Base-by-base conservation (phyloP, 2,888 invertebrate species). In the Phrixothrix hirtus region DNA sequence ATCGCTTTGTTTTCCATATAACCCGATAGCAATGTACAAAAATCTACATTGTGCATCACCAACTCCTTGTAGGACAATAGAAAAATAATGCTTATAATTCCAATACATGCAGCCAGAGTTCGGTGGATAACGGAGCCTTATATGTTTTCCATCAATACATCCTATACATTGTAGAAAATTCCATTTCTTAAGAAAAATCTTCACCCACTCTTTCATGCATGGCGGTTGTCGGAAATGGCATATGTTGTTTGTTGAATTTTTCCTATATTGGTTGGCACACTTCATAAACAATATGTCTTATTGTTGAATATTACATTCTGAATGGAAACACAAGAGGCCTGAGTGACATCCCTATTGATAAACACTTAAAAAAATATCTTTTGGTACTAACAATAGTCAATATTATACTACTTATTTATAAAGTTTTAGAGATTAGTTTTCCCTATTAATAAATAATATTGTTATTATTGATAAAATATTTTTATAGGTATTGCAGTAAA, bases 1-100 rank as follows among this genome's bases (percentile, higher is more conserved):
- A 13, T 45, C 45, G 30, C 37, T 45, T n/a, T 45, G 36, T 35
- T 31, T 45, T 9, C 45, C 45, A 15, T 29, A 36, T 1, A 10
- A 9, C 10, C 35, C 44, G n/a, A 43, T 14, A 4, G 34, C 44
- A 3, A 43, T 26, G n/a, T 25, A 10, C 6, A 43, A 7, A 44
- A 44, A 44, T 35, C 30, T 44, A 14, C 29, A 26, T 15, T 35
- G n/a, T n/a, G n/a, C n/a, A n/a, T n/a, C n/a, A n/a, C n/a, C n/a
- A n/a, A n/a, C n/a, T n/a, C n/a, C n/a, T n/a, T n/a, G n/a, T n/a
- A n/a, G n/a, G n/a, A n/a, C n/a, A n/a, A 44, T 35, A 16, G 44
- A 44, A 30, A 21, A 16, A 30, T 14, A 44, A 2, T 34, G 27
- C 15, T 44, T 44, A 26, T 44, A 44, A n/a, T 44, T 44, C 15